Evolutionary conservation across 2,113 vertebrate species (phyloP).

Genomic region (Phycodurus eques): DNA sequence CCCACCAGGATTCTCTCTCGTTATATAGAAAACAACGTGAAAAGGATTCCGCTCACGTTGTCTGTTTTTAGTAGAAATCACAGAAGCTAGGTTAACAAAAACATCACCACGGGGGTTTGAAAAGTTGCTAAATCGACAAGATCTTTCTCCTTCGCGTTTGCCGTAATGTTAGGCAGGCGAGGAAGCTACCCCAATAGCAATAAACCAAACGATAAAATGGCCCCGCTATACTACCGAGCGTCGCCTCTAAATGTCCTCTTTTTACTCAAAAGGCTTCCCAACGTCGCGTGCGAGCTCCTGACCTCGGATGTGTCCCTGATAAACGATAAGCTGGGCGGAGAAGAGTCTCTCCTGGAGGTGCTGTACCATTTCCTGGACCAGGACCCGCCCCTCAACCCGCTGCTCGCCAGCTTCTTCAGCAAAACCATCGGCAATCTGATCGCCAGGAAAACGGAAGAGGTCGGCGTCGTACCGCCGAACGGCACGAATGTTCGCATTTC

Average conservation of each 20-base stretch:
- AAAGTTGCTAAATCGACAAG: too few relatives aligned
- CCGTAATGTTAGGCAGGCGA: too few relatives aligned
- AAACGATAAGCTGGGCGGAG: constrained; percentile 88
- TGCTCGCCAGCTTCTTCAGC: constrained; percentile 98
- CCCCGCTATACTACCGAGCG: neutral
- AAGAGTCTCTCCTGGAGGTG: constrained; percentile 84
- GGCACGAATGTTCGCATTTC: neutral
- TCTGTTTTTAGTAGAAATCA: too few relatives aligned
- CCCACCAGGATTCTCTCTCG: too few relatives aligned
- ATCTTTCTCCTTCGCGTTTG: too few relatives aligned
- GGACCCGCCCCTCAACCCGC: constrained; percentile 89
- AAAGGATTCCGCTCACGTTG: too few relatives aligned
- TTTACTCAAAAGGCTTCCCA: constrained; percentile 79
- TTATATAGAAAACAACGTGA: too few relatives aligned
- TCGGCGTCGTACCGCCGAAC: constrained; percentile 30
- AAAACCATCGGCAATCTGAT: constrained; percentile 96
- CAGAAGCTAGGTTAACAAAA: too few relatives aligned
- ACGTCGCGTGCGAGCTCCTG: constrained; percentile 93
- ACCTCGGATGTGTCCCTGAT: constrained; percentile 92
- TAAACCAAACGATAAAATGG: too few relatives aligned
- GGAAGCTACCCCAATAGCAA: too few relatives aligned
- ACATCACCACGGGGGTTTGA: too few relatives aligned
- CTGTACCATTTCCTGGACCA: constrained; percentile 89
- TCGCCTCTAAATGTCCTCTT: neutral
- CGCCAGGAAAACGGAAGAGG: constrained; percentile 93